Evolutionary conservation across 2,113 vertebrate genomes (phyloP).

Genomic region (Lagopus leucura): DNA sequence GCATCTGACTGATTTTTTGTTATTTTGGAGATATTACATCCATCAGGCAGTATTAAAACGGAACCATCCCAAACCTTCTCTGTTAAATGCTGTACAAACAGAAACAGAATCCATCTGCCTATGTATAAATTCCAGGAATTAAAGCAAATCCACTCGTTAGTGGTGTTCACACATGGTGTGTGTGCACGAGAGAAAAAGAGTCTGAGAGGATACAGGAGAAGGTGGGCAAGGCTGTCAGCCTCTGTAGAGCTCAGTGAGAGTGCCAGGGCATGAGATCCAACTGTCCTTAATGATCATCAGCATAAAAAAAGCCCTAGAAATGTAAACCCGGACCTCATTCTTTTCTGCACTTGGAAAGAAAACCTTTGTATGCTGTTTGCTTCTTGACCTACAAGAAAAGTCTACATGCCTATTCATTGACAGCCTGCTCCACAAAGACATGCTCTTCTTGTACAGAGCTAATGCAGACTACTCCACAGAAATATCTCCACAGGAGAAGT

Average conservation of each 20-base stretch:
- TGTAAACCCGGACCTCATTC: not conserved
- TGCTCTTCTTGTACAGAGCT: rapidly evolving
- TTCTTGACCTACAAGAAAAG: not conserved
- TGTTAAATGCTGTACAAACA: not conserved
- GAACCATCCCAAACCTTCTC: not conserved
- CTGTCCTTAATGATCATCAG: not conserved
- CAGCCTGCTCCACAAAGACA: not conserved
- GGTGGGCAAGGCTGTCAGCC: not conserved
- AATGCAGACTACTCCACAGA: not conserved
- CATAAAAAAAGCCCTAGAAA: not conserved
- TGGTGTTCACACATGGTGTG: not conserved
- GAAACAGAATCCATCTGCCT: not conserved
- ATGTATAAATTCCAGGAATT: not conserved
- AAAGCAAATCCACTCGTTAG: not conserved
- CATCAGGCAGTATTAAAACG: not conserved
- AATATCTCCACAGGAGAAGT: not conserved
- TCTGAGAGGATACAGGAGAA: not conserved
- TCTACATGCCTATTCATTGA: not conserved
- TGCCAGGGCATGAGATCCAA: not conserved
- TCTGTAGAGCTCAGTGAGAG: not conserved
- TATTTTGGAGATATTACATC: not conserved
- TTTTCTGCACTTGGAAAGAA: not conserved
- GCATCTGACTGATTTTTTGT: not conserved
- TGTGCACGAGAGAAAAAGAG: not conserved
- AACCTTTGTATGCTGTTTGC: not conserved